These are phyloP conservation scores for Eilema sororculum DNA, from an alignment of 2,888 invertebrate species.

Conservation along the genomic window DNA sequence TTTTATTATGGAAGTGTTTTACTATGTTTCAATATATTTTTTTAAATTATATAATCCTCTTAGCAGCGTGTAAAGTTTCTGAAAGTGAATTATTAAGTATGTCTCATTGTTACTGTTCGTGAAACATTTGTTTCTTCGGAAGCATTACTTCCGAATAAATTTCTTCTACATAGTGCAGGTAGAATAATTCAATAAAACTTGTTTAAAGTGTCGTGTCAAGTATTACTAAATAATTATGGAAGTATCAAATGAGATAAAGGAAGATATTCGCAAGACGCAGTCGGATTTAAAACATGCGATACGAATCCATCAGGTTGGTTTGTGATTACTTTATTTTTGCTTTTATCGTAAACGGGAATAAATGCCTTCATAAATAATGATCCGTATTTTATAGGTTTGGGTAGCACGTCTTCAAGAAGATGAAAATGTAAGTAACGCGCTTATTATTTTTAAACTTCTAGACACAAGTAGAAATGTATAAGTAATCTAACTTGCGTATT, in stretches of 20 bases:
- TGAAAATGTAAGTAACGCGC: slow-evolving; percentile 77
- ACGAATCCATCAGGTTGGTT: slow-evolving; percentile 88
- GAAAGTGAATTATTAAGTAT: slow-evolving; percentile 29
- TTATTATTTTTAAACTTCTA: not conserved
- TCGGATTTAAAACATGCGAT: slow-evolving; percentile 88
- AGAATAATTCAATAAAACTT: slow-evolving; percentile 8
- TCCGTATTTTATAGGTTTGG: slow-evolving; percentile 77
- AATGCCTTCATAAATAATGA: slow-evolving; percentile 18
- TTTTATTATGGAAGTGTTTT: slow-evolving; percentile 27
- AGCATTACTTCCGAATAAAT: slow-evolving; percentile 32
- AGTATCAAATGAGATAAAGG: slow-evolving; percentile 88
- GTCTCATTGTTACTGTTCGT: slow-evolving; percentile 36
- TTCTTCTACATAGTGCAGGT: slow-evolving; percentile 9
- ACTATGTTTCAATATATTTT: slow-evolving; percentile 26
- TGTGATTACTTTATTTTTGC: slow-evolving; percentile 33
- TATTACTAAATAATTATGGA: slow-evolving; percentile 73
- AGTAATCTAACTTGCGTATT: not conserved
- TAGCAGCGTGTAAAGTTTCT: slow-evolving; percentile 38
- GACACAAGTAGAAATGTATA: not conserved
- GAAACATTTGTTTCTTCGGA: slow-evolving; percentile 44
- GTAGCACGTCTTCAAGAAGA: slow-evolving; percentile 86
- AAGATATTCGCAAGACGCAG: slow-evolving; percentile 88
- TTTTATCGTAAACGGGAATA: slow-evolving; percentile 18
- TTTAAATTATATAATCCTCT: slow-evolving; percentile 32
- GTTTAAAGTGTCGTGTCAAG: not conserved